These are phyloP conservation scores for Rhinogobio ventralis DNA, from an alignment of 2,797 vertebrate genomes.

Conservation along the genomic window DNA sequence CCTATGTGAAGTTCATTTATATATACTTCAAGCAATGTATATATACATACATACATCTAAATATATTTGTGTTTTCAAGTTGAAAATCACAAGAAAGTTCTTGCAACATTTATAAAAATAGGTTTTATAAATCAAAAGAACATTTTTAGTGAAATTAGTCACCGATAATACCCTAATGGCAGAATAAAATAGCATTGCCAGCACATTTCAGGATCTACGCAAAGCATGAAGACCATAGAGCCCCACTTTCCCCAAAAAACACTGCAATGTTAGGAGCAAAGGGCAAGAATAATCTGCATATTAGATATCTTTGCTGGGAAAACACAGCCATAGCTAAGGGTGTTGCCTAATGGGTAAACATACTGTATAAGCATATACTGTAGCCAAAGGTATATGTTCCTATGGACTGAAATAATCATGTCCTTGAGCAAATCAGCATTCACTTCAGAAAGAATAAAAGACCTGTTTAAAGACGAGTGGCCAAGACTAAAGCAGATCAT, in stretches of 20 bases:
- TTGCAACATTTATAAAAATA: background rate
- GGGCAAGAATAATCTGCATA: background rate
- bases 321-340: background rate
- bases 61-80: background rate
- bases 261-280: background rate
- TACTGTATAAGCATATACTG: background rate
- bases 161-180: background rate
- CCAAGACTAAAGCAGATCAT: background rate
- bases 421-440: background rate
- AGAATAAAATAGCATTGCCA: background rate
- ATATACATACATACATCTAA: background rate
- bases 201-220: slow-evolving; percentile 9
- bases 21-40: no score
- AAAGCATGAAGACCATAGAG: background rate
- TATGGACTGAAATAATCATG: background rate
- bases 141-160: background rate
- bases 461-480: background rate
- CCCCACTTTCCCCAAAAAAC: background rate
- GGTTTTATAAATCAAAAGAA: background rate
- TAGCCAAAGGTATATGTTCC: background rate
- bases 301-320: background rate
- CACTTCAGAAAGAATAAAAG: background rate
- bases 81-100: background rate
- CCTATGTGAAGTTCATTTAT: background rate
- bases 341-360: background rate